Percentiles rank a stretch among this genome's conserved stretches.
These are phyloP conservation scores for Picus viridis DNA, from an alignment of 2,797 vertebrate species.

Conservation along the genomic window DNA sequence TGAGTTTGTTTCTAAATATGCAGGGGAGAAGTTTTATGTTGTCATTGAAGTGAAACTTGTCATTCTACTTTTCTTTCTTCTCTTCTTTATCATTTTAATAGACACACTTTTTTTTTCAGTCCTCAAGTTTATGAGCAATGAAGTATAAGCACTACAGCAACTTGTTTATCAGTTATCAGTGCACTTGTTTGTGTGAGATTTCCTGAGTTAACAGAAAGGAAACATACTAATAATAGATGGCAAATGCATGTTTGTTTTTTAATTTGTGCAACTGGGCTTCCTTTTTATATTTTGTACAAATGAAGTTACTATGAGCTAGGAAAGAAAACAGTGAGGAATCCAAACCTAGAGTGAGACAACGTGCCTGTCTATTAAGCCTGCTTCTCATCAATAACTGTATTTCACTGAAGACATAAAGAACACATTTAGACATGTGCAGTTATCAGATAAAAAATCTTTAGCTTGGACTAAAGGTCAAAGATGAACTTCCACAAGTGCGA, in stretches of 20 bases:
- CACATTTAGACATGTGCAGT: background rate
- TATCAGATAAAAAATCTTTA: conserved; percentile 10
- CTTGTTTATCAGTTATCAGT: conserved; percentile 74
- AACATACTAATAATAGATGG: conserved; percentile 67
- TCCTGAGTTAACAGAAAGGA: conserved; percentile 75
- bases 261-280: conserved; percentile 34
- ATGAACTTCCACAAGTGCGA: background rate
- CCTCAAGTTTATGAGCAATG: background rate
- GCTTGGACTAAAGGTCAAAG: conserved; percentile 3
- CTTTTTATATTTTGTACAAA: conserved; percentile 46
- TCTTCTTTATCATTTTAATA: background rate
- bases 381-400: background rate
- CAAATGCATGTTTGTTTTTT: conserved; percentile 50
- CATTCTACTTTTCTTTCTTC: background rate
- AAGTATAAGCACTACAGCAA: conserved; percentile 53
- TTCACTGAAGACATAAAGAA: background rate
- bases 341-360: background rate
- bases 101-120: conserved; percentile 22
- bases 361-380: background rate
- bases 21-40: background rate
- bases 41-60: background rate
- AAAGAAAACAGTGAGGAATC: conserved; percentile 28
- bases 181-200: conserved; percentile 74
- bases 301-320: background rate
- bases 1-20: background rate